Evolutionary conservation across 30 jellyfish, hydroid and myxozoan species (phyloP).

Genomic region (Morbakka virulenta): DNA sequence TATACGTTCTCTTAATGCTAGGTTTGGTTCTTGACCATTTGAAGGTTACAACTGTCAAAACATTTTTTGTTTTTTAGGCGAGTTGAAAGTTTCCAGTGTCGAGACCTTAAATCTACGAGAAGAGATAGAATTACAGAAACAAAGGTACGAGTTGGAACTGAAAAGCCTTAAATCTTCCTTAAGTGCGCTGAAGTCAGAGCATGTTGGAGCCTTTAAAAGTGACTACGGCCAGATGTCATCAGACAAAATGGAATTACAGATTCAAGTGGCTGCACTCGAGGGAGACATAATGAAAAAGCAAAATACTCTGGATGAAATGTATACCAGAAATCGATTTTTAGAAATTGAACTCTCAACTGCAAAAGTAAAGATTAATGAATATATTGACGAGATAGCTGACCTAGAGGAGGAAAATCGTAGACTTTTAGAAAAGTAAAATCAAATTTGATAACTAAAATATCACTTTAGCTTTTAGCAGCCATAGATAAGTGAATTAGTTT

Average conservation of each 20-base stretch:
- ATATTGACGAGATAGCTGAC: constrained; percentile 1
- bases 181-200: constrained; percentile 67
- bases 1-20: too few species aligned
- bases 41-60: too few species aligned
- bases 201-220: constrained; percentile 55
- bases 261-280: constrained; percentile 34
- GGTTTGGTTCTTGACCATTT: too few species aligned
- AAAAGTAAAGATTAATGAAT: constrained; percentile 18
- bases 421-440: too few species aligned
- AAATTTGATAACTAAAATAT: neutral
- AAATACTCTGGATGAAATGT: constrained; percentile 13
- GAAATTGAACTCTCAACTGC: too few species aligned
- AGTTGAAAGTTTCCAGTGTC: constrained; percentile 25
- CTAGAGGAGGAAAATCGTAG: too few species aligned
- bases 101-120: constrained; percentile 53
- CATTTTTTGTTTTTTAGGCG: neutral
- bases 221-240: constrained; percentile 54
- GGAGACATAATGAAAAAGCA: constrained; percentile 33
- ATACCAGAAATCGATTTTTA: constrained; percentile 9
- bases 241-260: constrained; percentile 65
- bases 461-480: too few species aligned
- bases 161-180: constrained; percentile 49
- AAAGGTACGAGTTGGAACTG: constrained; percentile 61
- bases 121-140: constrained; percentile 62
- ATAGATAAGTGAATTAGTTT: too few species aligned